phyloP scores from a whole-genome alignment of 2,888 invertebrate species.

The Ectemnius cavifrons region DNA sequence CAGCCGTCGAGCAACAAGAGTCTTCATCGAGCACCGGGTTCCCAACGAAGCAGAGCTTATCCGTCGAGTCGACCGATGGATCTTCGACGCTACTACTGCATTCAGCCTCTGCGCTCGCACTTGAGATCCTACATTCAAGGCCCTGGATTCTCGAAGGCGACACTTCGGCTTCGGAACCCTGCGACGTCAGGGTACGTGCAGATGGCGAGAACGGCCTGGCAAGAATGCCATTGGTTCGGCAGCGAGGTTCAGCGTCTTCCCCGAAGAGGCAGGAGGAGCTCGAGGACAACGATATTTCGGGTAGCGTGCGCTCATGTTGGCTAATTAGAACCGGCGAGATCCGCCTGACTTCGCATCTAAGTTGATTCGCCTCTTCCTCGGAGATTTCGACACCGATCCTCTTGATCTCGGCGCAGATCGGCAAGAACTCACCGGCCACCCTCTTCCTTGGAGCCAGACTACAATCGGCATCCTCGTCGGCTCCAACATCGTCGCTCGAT shows the following conservation, averaged over 20 bases:
- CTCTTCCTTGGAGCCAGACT: constrained; percentile 57
- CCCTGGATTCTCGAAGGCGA: constrained; percentile 7
- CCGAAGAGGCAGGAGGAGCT: constrained; percentile 45
- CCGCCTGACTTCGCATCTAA: constrained; percentile 71
- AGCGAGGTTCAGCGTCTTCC: constrained; percentile 24
- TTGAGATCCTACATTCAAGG: neutral
- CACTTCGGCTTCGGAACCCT: neutral
- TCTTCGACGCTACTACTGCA: constrained; percentile 14
- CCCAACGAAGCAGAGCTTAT: constrained; percentile 19
- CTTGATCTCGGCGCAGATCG: constrained; percentile 69
- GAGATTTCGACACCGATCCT: constrained; percentile 73
- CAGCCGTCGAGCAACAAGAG: constrained; percentile 34
- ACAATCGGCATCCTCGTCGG: neutral
- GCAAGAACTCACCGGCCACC: constrained; percentile 63
- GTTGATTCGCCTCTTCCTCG: constrained; percentile 71
- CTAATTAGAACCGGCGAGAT: constrained; percentile 75
- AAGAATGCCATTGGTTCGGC: constrained; percentile 12
- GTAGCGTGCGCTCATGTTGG: constrained; percentile 72
- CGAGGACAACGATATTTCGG: constrained; percentile 72
- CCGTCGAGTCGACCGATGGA: neutral
- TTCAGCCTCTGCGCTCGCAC: neutral
- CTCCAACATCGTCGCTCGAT: neutral
- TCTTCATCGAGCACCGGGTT: constrained; percentile 21
- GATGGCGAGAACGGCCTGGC: constrained; percentile 6
- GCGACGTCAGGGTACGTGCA: neutral